Conservation (phyloP, 1,140 invertebrate species). For the Mamestra configurata region DNA sequence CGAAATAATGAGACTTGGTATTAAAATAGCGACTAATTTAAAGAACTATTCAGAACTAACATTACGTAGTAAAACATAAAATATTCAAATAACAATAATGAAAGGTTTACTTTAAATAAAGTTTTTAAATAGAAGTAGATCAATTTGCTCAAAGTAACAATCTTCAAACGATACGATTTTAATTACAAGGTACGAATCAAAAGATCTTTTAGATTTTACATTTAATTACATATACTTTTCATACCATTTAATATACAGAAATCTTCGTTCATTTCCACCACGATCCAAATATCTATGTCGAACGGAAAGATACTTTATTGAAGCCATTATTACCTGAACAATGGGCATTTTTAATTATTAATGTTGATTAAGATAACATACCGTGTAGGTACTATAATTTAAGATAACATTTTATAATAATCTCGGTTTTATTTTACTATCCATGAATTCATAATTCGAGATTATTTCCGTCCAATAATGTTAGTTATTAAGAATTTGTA, state of each 20-base stretch:
- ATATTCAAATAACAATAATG: too few relatives aligned
- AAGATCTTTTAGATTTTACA: background rate
- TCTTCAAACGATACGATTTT: constrained; percentile 24
- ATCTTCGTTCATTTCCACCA: constrained; percentile 47
- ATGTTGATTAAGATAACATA: too few relatives aligned
- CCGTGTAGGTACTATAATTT: too few relatives aligned
- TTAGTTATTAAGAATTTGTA: too few relatives aligned
- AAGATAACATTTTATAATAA: too few relatives aligned
- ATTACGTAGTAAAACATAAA: too few relatives aligned
- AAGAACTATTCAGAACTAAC: background rate
- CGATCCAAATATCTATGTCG: constrained; percentile 68
- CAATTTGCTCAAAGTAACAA: background rate
- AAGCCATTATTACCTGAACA: too few relatives aligned
- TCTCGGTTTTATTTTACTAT: too few relatives aligned
- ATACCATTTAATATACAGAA: constrained; percentile 20
- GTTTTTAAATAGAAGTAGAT: background rate
- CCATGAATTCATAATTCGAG: too few relatives aligned
- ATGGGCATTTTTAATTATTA: too few relatives aligned
- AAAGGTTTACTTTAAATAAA: too few relatives aligned
- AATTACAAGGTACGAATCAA: constrained; percentile 12
- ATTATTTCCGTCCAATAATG: too few relatives aligned
- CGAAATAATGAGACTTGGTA: background rate
- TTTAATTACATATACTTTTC: constrained; percentile 19
- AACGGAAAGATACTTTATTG: constrained; percentile 52
- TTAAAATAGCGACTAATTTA: background rate